Base-by-base conservation (phyloP, 2,888 invertebrate species). In the Sphaerophoria rueppellii region DNA sequence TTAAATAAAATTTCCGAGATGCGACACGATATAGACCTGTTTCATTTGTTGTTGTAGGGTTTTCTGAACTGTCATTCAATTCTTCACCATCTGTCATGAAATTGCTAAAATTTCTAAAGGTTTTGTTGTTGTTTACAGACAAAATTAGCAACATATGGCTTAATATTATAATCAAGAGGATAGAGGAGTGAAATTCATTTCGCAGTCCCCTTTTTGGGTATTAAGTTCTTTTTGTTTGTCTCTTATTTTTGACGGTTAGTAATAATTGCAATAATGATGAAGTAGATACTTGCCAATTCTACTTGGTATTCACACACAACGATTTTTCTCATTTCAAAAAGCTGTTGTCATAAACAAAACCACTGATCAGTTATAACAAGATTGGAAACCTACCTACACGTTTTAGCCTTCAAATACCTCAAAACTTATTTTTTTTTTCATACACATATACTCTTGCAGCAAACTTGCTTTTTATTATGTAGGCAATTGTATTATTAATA, bases 11-110 rank as follows among this genome's bases (percentile, higher is more conserved):
- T 71, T 60, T 24, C 12, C 12, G 43, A 60, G 60, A 60, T 43
- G 43, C 40, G 43, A 60, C 37, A 52, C 11, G 65, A 52, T 54
- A 67, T 54, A 67, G 67, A 60, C 65, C 46, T 74, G 60, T 69
- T 79, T 55, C 43, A 32, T 37, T 43, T 60, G 34, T 46, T 52
- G 52, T 32, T 65, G 55, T 9, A 58, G 55, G 9, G 34, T 48
- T 60, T 37, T 82, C 46, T 69, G 46, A 82, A 65, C 63, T 69
- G 73, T 63, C 73, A 63, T 69, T 58, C 35, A 67, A 50, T 65
- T 32, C 46, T 46, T 61, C 54, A 54, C 61, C 82, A 82, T 82
- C 82, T 82, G 82, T 78, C 63, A 52, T 74, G 60, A 58, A 43
- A 67, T 67, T 71, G 58, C 61, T 35, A 24, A 43, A 37, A 52